Base-by-base conservation (phyloP, 2,113 vertebrate genomes). In the Neopipo cinnamomea region DNA sequence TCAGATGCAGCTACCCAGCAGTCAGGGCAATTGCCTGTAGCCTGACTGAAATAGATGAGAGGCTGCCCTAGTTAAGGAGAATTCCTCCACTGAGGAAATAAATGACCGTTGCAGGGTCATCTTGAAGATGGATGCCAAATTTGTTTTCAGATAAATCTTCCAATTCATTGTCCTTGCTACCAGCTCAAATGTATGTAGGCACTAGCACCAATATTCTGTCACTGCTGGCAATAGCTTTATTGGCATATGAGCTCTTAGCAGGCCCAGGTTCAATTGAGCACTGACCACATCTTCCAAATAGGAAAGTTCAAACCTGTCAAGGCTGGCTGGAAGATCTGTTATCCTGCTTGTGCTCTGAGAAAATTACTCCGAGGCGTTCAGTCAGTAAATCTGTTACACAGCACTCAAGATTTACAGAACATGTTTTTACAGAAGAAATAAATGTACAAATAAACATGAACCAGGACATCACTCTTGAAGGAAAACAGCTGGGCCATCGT, bases 21-120 rank as follows among this genome's bases (percentile, higher is more conserved):
- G 72, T 44, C 35, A 35, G 46, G 12, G 20, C 33, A 56, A 18
- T 16, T 41, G 33, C 13, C 53, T 46, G 23, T 18, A 33, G 28
- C 28, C 37, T 6, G 4, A 53, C n/a, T 5, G 3, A 76, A 53
- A 39, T 0, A 41, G 20, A n/a, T 8, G 9, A 2, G 0, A 62
- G 58, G 39, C 47, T 35, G n/a, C 11, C 33, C n/a, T 18, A 47
- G 35, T 12, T n/a, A 27, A 56, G 71, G 35, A 42, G 22, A 30
- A n/a, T 15, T n/a, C 47, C 16, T 44, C 25, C 19, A 5, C 19
- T 18, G 16, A 46, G 49, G 9, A 21, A 37, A 42, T 11, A 1
- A 13, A 39, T 8, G 41, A 71, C 27, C 2, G 31, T 14, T 4
- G 6, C 24, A 41, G 59, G 33, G 35, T 7, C 24, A 24, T 30